Evolutionary conservation across 2,888 invertebrate genomes (phyloP).

Genomic region (Bibio marci): DNA sequence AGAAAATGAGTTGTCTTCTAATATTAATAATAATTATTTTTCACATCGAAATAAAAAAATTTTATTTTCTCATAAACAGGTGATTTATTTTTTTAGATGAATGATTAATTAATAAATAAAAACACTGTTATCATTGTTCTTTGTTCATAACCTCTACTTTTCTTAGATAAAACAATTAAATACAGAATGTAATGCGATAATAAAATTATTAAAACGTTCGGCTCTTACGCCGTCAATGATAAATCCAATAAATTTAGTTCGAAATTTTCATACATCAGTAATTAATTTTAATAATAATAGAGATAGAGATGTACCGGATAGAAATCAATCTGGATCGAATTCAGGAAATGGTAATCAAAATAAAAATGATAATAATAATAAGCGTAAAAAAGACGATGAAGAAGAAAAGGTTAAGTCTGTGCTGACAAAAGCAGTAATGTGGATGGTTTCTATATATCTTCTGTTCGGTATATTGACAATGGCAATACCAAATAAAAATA

Average conservation of each 20-base stretch:
- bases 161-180: constrained; percentile 18
- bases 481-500: constrained; percentile 49
- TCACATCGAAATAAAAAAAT: not conserved
- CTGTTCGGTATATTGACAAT: constrained; percentile 54
- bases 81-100: no score
- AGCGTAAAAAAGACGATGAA: constrained; percentile 38
- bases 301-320: no score
- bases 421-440: constrained; percentile 57
- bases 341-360: constrained; percentile 1
- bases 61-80: no score
- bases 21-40: not conserved
- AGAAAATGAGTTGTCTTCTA: no score
- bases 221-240: no score
- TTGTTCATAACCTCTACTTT: no score
- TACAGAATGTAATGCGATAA: constrained; percentile 22
- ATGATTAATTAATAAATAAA: no score
- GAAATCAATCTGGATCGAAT: no score
- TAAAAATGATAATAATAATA: constrained; percentile 21
- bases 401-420: constrained; percentile 54
- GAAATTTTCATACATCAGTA: no score
- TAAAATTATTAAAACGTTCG: constrained; percentile 20
- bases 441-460: constrained; percentile 62
- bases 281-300: no score
- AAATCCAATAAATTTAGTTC: no score
- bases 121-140: no score